Conservation (phyloP, 2,797 vertebrate genomes). For the Cynopterus sphinx region DNA sequence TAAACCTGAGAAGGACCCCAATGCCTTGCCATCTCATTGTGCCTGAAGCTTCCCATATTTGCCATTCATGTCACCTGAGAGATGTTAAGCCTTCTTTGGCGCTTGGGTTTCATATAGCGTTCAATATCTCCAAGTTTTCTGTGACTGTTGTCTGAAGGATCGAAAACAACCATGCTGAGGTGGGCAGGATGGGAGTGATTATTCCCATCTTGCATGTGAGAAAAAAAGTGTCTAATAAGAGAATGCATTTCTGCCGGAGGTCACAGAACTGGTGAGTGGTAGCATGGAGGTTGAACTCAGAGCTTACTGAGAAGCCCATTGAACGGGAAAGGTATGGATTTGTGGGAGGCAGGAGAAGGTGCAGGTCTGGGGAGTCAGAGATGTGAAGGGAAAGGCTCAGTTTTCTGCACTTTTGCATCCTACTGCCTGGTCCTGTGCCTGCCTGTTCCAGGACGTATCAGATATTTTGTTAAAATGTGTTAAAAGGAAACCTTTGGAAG, state of each 20-base stretch:
- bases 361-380: neutral
- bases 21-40: neutral
- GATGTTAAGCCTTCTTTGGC: neutral
- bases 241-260: neutral
- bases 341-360: accelerated
- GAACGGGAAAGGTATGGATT: neutral
- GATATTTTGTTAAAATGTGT: neutral
- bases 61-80: neutral
- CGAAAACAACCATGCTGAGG: neutral
- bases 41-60: neutral
- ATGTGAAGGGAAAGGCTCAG: neutral
- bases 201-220: neutral
- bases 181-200: neutral
- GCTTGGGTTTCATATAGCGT: neutral
- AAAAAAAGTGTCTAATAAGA: neutral
- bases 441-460: neutral
- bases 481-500: neutral
- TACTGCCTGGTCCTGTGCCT: neutral
- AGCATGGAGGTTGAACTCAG: neutral
- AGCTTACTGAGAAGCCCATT: neutral
- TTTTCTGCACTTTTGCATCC: neutral
- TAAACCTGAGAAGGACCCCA: neutral
- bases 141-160: neutral
- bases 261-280: neutral
- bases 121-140: neutral